Percentiles rank a stretch among this genome's conserved stretches.
phyloP scores from a whole-genome alignment of 1,140 invertebrate genomes.

The Pentalonia nigronervosa region DNA sequence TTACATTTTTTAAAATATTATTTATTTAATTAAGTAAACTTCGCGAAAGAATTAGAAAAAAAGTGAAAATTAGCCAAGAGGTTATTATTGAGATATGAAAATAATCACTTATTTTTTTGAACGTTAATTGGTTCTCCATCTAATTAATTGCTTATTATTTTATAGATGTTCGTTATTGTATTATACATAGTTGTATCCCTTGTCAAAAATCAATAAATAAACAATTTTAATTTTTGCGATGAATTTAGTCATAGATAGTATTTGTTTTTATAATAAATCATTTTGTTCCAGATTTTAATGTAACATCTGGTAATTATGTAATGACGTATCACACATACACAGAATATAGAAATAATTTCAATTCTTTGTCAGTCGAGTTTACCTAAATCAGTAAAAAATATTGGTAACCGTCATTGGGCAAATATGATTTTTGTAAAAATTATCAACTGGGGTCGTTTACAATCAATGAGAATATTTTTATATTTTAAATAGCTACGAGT shows the following conservation, averaged over 20 bases:
- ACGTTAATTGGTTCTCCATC: no score
- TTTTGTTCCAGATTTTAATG: neutral
- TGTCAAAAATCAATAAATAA: neutral
- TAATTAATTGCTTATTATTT: no score
- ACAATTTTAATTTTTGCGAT: neutral
- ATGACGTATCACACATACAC: neutral
- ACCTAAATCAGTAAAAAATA: neutral
- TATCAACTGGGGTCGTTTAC: no score
- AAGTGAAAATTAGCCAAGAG: neutral
- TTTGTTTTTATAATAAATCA: neutral
- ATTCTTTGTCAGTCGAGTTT: neutral
- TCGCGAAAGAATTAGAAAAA: neutral
- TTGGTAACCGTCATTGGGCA: neutral
- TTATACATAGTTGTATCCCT: neutral
- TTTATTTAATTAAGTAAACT: no score
- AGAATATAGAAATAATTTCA: neutral
- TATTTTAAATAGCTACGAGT: neutral
- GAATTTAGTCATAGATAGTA: neutral
- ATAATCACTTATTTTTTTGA: neutral
- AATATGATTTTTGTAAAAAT: neutral
- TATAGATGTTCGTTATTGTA: neutral
- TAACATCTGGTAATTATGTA: neutral
- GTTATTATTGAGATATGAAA: neutral
- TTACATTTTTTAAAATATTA: no score
- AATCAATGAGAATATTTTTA: no score